Conservation (phyloP, 2,113 vertebrate species). For the Genyomyrus donnyi region DNA sequence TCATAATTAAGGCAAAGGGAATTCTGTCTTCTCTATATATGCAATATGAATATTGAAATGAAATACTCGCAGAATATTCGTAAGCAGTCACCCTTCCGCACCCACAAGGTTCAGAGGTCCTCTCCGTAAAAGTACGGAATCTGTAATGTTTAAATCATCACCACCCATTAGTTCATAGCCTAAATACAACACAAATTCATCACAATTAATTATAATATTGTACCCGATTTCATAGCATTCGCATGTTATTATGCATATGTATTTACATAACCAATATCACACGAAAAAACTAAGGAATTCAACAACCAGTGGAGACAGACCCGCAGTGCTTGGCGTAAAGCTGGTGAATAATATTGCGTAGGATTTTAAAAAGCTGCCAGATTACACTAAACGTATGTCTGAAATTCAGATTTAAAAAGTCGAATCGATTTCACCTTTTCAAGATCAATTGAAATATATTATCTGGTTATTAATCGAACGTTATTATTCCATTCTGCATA, state of each 20-base stretch:
- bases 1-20: background rate
- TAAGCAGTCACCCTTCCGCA: background rate
- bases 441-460: background rate
- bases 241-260: background rate
- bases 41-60: background rate
- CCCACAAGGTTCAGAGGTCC: background rate
- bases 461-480: background rate
- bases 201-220: background rate
- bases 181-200: background rate
- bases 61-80: background rate
- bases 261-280: background rate
- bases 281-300: background rate
- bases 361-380: background rate
- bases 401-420: background rate
- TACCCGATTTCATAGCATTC: background rate
- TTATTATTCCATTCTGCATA: background rate
- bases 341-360: background rate
- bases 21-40: background rate
- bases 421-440: background rate
- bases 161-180: background rate
- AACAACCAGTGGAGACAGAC: background rate
- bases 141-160: background rate
- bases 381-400: background rate
- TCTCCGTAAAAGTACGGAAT: background rate
- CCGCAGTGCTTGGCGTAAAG: background rate